Evolutionary conservation across 2,113 vertebrate genomes (phyloP).

Genomic region (cattle (Bos taurus)): DNA sequence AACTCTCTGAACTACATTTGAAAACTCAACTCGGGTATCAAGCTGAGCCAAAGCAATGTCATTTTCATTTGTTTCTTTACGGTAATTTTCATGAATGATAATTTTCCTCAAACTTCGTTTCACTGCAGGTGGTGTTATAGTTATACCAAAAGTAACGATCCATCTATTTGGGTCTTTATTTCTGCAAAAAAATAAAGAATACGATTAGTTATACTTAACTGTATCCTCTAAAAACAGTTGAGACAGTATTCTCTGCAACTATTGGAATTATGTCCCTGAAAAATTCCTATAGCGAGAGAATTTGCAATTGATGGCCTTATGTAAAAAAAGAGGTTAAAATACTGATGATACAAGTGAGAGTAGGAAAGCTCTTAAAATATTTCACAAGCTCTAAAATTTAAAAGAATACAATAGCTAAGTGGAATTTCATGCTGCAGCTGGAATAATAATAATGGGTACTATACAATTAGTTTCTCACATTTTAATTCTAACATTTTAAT

Average conservation of each 20-base stretch:
- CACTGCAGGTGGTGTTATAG: slow-evolving; percentile 74
- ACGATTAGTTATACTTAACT: background rate
- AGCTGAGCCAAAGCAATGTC: slow-evolving; percentile 83
- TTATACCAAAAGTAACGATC: slow-evolving; percentile 81
- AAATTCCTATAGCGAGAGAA: background rate
- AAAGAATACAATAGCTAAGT: background rate
- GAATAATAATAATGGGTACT: background rate
- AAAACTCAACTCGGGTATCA: slow-evolving; percentile 74
- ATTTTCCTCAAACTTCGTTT: slow-evolving; percentile 74
- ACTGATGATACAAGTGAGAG: background rate
- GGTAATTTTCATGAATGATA: slow-evolving; percentile 79
- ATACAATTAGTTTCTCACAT: background rate
- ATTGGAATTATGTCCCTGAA: background rate
- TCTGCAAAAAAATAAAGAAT: slow-evolving; percentile 69
- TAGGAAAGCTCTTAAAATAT: background rate
- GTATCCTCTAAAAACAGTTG: background rate
- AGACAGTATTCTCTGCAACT: background rate
- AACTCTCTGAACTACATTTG: slow-evolving; percentile 77
- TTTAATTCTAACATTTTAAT: background rate
- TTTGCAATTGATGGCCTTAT: background rate
- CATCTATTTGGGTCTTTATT: slow-evolving; percentile 75
- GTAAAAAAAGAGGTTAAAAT: background rate
- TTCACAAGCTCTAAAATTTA: background rate
- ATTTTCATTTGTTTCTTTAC: slow-evolving; percentile 63
- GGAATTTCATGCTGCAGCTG: background rate